Evolutionary conservation across 2,888 invertebrate species (phyloP).

Genomic region (Liposcelis brunnea): DNA sequence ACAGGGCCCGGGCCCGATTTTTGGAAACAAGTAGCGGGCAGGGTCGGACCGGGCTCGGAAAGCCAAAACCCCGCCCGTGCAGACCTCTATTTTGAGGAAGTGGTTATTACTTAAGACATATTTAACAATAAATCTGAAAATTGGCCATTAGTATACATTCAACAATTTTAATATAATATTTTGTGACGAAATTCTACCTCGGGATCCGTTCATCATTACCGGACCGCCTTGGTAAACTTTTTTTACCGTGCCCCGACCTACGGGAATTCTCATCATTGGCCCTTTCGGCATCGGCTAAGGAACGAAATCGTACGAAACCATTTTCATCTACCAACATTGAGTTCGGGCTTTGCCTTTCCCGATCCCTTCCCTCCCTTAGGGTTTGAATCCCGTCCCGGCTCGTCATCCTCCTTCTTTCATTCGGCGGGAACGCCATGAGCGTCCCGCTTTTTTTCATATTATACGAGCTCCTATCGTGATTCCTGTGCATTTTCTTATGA

Average conservation of each 20-base stretch:
- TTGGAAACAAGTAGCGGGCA: too few species aligned
- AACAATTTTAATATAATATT: too few species aligned
- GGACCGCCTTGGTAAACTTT: constrained; percentile 4
- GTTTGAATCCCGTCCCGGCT: constrained; percentile 27
- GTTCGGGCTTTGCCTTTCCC: constrained; percentile 27
- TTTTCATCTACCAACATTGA: constrained; percentile 82
- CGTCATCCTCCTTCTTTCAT: constrained; percentile 22
- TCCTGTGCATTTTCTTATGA: too few species aligned
- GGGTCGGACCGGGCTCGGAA: too few species aligned
- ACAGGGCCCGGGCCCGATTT: too few species aligned
- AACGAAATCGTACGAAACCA: constrained; percentile 71
- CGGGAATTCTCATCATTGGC: neutral
- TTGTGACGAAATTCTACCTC: neutral
- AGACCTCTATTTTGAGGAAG: too few species aligned
- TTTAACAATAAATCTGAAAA: too few species aligned
- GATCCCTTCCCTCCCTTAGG: constrained; percentile 34
- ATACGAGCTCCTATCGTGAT: too few species aligned
- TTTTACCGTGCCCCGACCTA: neutral
- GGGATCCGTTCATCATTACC: neutral
- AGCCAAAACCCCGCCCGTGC: too few species aligned
- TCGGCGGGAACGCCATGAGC: constrained; percentile 24
- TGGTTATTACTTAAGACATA: too few species aligned
- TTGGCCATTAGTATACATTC: too few species aligned
- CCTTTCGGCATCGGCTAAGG: constrained; percentile 33
- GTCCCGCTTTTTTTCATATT: constrained; percentile 25